phyloP scores from a whole-genome alignment of 2,113 vertebrate genomes.

The Heloderma charlesbogerti region DNA sequence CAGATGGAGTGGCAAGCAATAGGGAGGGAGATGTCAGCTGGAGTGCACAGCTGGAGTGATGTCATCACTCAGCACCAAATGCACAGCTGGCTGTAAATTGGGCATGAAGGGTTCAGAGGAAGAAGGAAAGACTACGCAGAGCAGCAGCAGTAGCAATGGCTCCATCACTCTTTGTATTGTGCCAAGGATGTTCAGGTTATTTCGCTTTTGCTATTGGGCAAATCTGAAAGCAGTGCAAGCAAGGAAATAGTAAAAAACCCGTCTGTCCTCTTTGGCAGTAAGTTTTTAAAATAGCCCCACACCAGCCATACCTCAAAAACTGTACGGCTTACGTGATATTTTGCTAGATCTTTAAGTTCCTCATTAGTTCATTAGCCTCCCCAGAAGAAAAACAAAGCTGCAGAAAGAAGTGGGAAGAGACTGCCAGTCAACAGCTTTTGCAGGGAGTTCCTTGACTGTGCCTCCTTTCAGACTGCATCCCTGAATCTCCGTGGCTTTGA shows the following conservation, averaged over 20 bases:
- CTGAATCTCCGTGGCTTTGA: neutral
- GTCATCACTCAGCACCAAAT: conserved; percentile 48
- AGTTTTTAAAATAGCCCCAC: neutral
- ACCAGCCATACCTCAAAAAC: neutral
- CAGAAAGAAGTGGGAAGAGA: neutral
- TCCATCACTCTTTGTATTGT: neutral
- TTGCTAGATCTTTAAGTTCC: neutral
- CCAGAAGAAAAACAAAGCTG: neutral
- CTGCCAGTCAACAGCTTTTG: neutral
- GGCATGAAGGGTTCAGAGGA: conserved; percentile 32
- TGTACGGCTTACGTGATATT: neutral
- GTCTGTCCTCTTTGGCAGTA: neutral
- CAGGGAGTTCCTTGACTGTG: neutral
- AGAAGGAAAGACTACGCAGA: neutral
- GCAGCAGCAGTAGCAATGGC: neutral
- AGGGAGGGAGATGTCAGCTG: conserved; percentile 28
- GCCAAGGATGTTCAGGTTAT: neutral
- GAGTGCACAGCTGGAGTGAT: conserved; percentile 42
- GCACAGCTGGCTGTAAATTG: conserved; percentile 45
- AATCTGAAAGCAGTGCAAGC: neutral
- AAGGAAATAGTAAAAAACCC: neutral
- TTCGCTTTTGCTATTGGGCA: conserved; percentile 4
- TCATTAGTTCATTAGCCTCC: no score
- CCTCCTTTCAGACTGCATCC: neutral
- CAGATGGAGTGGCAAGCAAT: conserved; percentile 35